Evolutionary conservation across 2,113 vertebrate genomes (phyloP).

Genomic region (Pseudopipra pipra): DNA sequence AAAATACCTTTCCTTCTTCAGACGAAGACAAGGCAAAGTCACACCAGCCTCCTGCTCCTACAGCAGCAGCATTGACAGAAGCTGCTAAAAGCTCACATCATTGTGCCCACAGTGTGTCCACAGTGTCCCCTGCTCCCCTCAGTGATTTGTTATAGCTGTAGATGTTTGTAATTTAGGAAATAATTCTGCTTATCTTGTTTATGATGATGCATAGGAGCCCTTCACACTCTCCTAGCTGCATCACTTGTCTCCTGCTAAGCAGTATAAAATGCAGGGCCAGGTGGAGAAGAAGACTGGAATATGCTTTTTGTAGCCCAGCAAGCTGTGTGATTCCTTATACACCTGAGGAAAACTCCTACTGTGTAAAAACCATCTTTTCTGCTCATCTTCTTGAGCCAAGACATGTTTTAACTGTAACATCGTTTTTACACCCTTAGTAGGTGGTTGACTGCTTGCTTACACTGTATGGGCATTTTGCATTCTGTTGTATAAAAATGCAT

Average conservation of each 20-base stretch:
- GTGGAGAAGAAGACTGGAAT: background rate
- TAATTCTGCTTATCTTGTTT: slow-evolving; percentile 37
- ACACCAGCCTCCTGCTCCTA: background rate
- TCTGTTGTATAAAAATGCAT: background rate
- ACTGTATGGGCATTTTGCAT: background rate
- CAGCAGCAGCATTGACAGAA: background rate
- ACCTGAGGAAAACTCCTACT: background rate
- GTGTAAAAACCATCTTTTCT: background rate
- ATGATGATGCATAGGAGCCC: slow-evolving; percentile 33
- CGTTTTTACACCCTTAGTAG: background rate
- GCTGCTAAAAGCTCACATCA: background rate
- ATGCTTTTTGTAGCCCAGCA: background rate
- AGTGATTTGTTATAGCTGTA: slow-evolving; percentile 2
- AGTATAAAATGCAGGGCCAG: background rate
- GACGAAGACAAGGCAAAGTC: slow-evolving; percentile 17
- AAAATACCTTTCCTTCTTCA: background rate
- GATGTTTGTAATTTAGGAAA: slow-evolving; percentile 14
- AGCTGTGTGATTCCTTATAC: background rate
- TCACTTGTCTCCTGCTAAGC: slow-evolving; percentile 9
- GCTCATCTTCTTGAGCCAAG: background rate
- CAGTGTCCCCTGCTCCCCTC: background rate
- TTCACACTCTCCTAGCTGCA: background rate
- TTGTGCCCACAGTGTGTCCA: background rate
- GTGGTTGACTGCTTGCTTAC: background rate
- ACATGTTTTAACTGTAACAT: background rate